These are phyloP conservation scores for Micronisus gabar DNA, from an alignment of 2,113 vertebrate species.

Conservation along the genomic window DNA sequence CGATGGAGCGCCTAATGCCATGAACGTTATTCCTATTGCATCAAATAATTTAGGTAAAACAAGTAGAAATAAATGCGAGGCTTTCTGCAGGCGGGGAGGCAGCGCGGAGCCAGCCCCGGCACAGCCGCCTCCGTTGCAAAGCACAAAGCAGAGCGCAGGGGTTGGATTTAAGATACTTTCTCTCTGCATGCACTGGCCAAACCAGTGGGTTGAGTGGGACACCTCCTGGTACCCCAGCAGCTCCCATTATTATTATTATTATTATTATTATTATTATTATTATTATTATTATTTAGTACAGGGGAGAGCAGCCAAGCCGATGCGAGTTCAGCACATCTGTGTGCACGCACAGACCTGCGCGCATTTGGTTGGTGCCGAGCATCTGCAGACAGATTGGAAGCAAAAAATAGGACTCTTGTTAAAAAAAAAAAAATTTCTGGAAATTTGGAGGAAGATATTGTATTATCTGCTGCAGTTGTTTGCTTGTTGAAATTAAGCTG, in stretches of 20 bases:
- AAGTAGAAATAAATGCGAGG: not conserved
- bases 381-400: not conserved
- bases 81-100: not conserved
- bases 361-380: rapidly evolving
- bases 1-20: not conserved
- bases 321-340: not conserved
- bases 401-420: not conserved
- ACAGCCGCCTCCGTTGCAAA: not conserved
- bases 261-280: not conserved
- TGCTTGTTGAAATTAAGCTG: not conserved
- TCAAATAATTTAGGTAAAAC: not conserved
- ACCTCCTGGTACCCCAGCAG: not conserved
- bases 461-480: not conserved
- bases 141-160: not conserved
- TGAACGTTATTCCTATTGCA: not conserved
- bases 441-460: not conserved
- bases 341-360: not conserved
- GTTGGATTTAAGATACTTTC: not conserved
- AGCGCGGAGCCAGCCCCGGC: not conserved
- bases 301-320: not conserved
- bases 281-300: not conserved
- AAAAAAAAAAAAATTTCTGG: not conserved
- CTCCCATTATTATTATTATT: not conserved
- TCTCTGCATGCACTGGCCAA: not conserved
- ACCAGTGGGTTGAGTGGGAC: not conserved